phyloP scores from a whole-genome alignment of 2,113 vertebrate genomes.

The human region GRCh38 chr2:181238001-181238500 shows the following conservation, averaged over 20 bases:
- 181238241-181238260: background rate
- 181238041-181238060: background rate
- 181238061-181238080: background rate
- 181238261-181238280: background rate
- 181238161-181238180: background rate
- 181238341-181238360: background rate
- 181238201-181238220: background rate
- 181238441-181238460: background rate
- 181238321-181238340: background rate
- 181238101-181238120: background rate
- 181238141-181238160: background rate
- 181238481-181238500: background rate
- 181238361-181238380: too few species aligned
- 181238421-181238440: background rate
- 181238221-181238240: background rate
- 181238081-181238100: background rate
- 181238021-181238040: background rate
- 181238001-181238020: fast-evolving
- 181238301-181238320: background rate
- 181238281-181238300: background rate
- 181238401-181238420: background rate
- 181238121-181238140: background rate
- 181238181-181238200: background rate
- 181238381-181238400: background rate
- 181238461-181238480: background rate